Percentiles rank a stretch among this genome's conserved stretches.
Evolutionary conservation across 1,140 invertebrate genomes (phyloP).

Genomic region (Eueides isabella): DNA sequence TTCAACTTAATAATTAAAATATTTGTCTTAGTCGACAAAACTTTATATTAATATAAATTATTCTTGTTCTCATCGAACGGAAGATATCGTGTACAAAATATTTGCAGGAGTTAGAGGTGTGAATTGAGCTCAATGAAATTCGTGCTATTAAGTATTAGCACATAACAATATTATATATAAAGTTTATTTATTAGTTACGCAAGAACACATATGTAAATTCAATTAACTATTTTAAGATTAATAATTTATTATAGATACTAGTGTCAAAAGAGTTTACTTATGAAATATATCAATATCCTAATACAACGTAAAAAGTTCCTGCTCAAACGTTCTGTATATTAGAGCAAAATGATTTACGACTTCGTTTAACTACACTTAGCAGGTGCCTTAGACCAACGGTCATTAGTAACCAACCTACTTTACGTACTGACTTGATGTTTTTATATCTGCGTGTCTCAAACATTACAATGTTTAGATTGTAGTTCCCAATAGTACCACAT

Average conservation of each 20-base stretch:
- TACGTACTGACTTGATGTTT: neutral
- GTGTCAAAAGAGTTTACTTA: neutral
- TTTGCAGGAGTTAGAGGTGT: neutral
- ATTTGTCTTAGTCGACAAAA: no score
- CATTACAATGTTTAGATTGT: neutral
- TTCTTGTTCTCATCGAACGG: no score
- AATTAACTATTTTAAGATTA: no score
- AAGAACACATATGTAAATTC: neutral
- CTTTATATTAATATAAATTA: no score
- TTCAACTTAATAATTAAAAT: no score
- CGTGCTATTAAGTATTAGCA: neutral
- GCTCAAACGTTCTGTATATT: neutral
- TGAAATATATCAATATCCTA: neutral
- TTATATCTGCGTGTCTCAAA: neutral
- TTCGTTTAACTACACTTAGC: slow-evolving; percentile 42
- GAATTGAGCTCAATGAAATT: neutral
- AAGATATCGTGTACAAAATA: neutral
- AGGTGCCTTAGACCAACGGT: slow-evolving; percentile 38
- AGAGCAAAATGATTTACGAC: slow-evolving; percentile 37
- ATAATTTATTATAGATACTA: no score
- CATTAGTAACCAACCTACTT: slow-evolving; percentile 9
- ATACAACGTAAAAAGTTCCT: neutral
- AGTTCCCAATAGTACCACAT: no score
- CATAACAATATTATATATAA: neutral
- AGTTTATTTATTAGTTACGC: neutral